These are phyloP conservation scores for Drosophila tani DNA, from an alignment of 1,140 invertebrate genomes.

Conservation along the genomic window DNA sequence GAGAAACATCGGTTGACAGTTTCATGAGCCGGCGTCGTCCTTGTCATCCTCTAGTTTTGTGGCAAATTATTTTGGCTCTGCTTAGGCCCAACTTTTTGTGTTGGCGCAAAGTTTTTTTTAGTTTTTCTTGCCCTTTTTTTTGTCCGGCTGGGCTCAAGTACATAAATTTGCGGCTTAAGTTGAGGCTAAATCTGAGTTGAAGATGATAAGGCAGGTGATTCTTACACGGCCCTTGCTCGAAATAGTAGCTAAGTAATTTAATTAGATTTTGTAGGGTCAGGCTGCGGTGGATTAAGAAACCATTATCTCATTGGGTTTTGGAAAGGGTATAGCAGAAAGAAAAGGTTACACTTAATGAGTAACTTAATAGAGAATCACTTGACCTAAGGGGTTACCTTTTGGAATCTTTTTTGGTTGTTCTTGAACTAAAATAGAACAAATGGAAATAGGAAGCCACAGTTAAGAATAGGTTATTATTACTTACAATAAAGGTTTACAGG, in stretches of 20 bases:
- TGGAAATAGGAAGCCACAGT: neutral
- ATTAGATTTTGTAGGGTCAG: conserved; percentile 23
- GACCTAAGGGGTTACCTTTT: neutral
- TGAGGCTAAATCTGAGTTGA: conserved; percentile 32
- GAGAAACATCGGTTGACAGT: conserved; percentile 49
- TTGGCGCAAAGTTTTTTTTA: conserved; percentile 48
- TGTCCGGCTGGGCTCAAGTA: conserved; percentile 10
- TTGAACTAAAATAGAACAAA: neutral
- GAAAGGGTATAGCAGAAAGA: neutral
- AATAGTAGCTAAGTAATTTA: conserved; percentile 17
- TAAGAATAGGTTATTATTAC: neutral
- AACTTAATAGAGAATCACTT: neutral
- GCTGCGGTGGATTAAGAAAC: neutral
- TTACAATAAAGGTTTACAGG: neutral
- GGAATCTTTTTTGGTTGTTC: neutral
- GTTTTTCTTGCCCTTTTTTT: conserved; percentile 25
- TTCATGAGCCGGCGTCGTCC: conserved; percentile 43
- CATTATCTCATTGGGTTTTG: neutral
- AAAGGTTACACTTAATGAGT: neutral
- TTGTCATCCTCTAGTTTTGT: conserved; percentile 51
- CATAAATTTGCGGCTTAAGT: conserved; percentile 32
- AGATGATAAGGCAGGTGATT: conserved; percentile 28
- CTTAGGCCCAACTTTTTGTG: conserved; percentile 54
- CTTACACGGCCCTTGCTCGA: neutral
- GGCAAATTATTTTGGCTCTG: conserved; percentile 51